Conservation (phyloP, 2,113 vertebrate species). For the Xerus inauris region DNA sequence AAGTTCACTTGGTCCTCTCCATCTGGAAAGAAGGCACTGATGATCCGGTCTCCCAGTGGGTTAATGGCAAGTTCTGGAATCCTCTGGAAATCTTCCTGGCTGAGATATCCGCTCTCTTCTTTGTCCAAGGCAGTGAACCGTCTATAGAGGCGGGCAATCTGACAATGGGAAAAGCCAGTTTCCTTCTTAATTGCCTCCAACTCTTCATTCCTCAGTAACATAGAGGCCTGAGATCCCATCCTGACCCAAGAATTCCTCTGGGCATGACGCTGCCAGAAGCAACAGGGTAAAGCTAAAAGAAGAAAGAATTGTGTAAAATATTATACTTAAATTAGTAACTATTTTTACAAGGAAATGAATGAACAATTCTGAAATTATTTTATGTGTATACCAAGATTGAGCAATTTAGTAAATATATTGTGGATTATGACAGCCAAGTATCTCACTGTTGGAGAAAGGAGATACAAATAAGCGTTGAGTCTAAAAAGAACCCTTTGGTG, state of each 20-base stretch:
- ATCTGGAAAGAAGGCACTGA: constrained; percentile 94
- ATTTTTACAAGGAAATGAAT: constrained; percentile 2
- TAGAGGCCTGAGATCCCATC: constrained; percentile 93
- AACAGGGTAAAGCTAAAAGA: background rate
- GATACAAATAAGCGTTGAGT: background rate
- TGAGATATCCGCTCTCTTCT: constrained; percentile 82
- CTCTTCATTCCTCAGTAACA: constrained; percentile 90
- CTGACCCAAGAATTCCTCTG: background rate
- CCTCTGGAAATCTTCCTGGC: constrained; percentile 94
- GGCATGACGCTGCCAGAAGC: background rate
- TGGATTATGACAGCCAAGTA: background rate
- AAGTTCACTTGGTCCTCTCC: constrained; percentile 95
- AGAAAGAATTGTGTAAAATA: background rate
- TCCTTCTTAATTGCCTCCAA: constrained; percentile 83
- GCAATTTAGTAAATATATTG: background rate
- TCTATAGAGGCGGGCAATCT: constrained; percentile 88
- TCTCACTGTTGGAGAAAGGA: constrained; percentile 7
- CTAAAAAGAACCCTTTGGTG: background rate
- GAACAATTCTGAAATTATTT: background rate
- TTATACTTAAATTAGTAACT: background rate
- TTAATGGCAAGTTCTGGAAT: constrained; percentile 95
- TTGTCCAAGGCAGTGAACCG: constrained; percentile 89
- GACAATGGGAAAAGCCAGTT: constrained; percentile 87
- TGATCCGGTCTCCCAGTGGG: constrained; percentile 93
- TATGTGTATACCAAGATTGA: background rate